These are phyloP conservation scores for Drosophila sulfurigaster DNA, from an alignment of 1,140 invertebrate species.

Conservation along the genomic window DNA sequence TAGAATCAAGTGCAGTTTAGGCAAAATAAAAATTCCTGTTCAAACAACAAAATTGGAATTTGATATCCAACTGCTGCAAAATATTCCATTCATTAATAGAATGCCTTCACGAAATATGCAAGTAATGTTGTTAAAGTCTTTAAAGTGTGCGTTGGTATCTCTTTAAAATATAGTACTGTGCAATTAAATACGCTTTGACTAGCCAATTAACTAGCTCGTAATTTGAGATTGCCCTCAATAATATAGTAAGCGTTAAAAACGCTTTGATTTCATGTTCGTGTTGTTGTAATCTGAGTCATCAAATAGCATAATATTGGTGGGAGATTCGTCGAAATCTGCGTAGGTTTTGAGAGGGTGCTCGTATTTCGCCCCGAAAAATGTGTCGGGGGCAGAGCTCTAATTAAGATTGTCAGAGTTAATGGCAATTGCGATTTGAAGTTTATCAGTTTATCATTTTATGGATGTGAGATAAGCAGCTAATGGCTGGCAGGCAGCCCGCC, in stretches of 20 bases:
- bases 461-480: slow-evolving; percentile 41
- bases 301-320: neutral
- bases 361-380: slow-evolving; percentile 10
- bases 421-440: slow-evolving; percentile 55
- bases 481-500: slow-evolving; percentile 12
- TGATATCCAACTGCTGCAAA: no score
- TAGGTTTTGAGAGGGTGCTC: neutral
- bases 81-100: no score
- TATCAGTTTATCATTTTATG: slow-evolving; percentile 46
- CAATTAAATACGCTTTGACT: neutral
- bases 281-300: slow-evolving; percentile 1
- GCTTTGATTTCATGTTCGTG: neutral
- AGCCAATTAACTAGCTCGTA: slow-evolving; percentile 8
- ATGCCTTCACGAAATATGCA: no score
- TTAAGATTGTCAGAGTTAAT: slow-evolving; percentile 37
- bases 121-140: neutral
- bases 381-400: neutral
- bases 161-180: neutral
- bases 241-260: neutral
- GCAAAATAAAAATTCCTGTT: no score
- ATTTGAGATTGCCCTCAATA: neutral
- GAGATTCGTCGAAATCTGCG: neutral
- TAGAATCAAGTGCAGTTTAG: no score
- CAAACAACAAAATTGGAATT: no score
- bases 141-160: neutral